A percentile compares a stretch with the other conserved stretches of the same genome.
phyloP scores from a whole-genome alignment of 2,888 invertebrate genomes.

The Leuctra nigra region DNA sequence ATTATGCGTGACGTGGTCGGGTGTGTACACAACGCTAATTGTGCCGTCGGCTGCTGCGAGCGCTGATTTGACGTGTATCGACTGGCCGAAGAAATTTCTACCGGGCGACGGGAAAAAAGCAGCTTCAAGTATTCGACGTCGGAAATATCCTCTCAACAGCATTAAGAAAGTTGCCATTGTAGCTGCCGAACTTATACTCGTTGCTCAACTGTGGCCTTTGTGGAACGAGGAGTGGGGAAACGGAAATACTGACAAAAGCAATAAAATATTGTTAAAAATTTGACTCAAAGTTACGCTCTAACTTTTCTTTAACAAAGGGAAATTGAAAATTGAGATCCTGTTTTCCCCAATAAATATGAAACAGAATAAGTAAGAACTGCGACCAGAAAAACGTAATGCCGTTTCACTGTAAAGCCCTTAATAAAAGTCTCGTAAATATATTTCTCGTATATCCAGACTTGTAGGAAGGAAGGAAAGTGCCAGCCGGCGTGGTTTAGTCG shows the following conservation, averaged over 20 bases:
- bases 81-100: neutral
- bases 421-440: too few species aligned
- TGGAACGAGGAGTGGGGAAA: neutral
- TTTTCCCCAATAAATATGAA: too few species aligned
- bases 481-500: too few species aligned
- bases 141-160: neutral
- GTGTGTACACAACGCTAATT: neutral
- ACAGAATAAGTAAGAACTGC: too few species aligned
- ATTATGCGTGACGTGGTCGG: neutral
- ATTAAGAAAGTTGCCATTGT: constrained; percentile 7
- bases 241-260: neutral
- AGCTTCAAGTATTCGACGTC: neutral
- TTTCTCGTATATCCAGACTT: too few species aligned
- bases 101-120: neutral
- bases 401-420: too few species aligned
- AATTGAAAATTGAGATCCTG: neutral
- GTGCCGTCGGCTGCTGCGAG: neutral
- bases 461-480: too few species aligned
- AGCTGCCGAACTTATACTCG: neutral
- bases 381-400: too few species aligned
- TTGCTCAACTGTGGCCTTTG: neutral
- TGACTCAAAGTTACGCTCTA: neutral
- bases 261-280: constrained; percentile 4
- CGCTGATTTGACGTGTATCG: neutral
- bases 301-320: neutral